phyloP scores from a whole-genome alignment of 37 sponge, comb jelly and placozoan genomes.

The Spongia lamella region DNA sequence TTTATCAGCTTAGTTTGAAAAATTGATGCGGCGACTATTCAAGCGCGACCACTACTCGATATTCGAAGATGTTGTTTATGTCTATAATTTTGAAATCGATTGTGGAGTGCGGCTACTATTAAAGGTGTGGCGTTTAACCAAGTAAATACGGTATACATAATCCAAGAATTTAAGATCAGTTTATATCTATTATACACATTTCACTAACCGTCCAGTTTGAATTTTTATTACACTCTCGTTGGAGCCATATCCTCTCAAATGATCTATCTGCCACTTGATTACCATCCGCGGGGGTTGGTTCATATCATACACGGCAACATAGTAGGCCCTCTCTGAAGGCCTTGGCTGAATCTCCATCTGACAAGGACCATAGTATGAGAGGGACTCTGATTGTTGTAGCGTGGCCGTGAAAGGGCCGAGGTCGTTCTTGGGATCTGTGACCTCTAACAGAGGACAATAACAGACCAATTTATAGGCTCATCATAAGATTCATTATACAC shows the following conservation, averaged over 20 bases:
- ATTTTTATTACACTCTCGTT: conserved; percentile 69
- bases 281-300: conserved; percentile 42
- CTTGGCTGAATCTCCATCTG: conserved; percentile 49
- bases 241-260: conserved; percentile 78
- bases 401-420: background rate
- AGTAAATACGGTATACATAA: no score
- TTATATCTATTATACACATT: background rate
- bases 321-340: conserved; percentile 46
- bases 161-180: background rate
- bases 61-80: no score
- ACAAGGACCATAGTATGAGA: conserved; percentile 50
- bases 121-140: no score
- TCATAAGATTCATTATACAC: no score
- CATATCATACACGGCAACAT: conserved; percentile 60
- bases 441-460: no score
- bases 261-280: conserved; percentile 88
- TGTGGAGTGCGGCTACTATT: no score
- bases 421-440: no score
- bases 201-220: conserved; percentile 68
- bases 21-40: no score
- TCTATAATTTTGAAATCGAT: no score
- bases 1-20: no score
- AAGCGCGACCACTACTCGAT: no score
- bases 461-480: no score
- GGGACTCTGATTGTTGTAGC: conserved; percentile 32